Evolutionary conservation across 2,888 invertebrate genomes (phyloP).

Genomic region (Drosophila putrida): DNA sequence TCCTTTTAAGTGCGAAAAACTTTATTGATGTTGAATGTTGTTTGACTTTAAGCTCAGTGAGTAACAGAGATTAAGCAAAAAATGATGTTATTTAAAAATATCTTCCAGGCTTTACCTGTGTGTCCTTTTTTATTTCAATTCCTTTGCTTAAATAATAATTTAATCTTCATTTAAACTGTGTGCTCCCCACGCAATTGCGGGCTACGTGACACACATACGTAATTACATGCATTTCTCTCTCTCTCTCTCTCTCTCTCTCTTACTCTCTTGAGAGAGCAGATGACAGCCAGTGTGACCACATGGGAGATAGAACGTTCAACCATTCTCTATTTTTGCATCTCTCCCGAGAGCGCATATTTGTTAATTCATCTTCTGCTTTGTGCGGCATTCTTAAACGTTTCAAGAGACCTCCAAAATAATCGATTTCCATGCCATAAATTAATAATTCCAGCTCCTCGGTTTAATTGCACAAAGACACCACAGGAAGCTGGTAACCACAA

Average conservation of each 20-base stretch:
- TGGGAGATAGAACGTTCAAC: conserved; percentile 1
- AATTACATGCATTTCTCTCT: conserved; percentile 9
- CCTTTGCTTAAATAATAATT: conserved; percentile 22
- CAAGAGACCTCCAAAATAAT: conserved; percentile 5
- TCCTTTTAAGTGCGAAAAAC: no score
- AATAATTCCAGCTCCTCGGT: not conserved
- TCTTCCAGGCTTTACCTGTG: not conserved
- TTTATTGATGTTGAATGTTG: no score
- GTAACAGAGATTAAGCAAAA: no score
- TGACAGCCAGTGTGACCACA: conserved; percentile 14
- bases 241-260: conserved; percentile 1
- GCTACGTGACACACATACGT: conserved; percentile 28
- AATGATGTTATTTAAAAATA: not conserved
- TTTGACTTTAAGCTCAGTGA: no score
- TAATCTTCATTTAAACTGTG: conserved; percentile 18
- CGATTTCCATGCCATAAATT: not conserved
- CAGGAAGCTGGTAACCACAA: conserved; percentile 1
- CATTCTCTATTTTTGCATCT: not conserved
- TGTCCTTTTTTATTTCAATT: not conserved
- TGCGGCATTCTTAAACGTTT: conserved; percentile 9
- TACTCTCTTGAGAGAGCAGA: conserved; percentile 14
- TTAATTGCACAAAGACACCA: not conserved
- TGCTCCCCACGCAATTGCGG: conserved; percentile 8
- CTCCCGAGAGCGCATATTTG: not conserved
- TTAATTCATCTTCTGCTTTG: conserved; percentile 5